phyloP scores from a whole-genome alignment of 2,113 vertebrate genomes.

The Amia ocellicauda region DNA sequence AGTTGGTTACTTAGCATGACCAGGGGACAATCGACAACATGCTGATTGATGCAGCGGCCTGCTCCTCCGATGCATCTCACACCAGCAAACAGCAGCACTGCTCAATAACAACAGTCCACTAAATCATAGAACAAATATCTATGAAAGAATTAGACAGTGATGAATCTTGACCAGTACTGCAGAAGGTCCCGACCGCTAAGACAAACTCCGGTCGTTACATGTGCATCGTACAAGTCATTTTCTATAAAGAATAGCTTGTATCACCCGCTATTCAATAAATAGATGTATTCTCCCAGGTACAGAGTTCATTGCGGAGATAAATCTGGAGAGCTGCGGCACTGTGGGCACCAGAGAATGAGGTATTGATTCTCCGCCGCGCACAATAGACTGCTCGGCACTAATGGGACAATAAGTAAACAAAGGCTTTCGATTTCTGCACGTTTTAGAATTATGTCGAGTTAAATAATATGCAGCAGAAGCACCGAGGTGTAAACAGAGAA shows the following conservation, averaged over 20 bases:
- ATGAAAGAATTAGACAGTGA: not conserved
- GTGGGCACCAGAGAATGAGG: not conserved
- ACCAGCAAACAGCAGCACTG: too few relatives aligned
- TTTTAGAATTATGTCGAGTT: conserved; percentile 5
- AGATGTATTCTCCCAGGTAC: conserved; percentile 50
- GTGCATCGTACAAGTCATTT: conserved; percentile 16
- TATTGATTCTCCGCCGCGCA: conserved; percentile 20
- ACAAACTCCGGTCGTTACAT: conserved; percentile 16
- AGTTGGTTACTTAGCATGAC: too few relatives aligned
- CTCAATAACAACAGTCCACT: too few relatives aligned
- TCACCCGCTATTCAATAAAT: conserved; percentile 57
- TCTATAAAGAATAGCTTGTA: conserved; percentile 57
- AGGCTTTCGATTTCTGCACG: conserved; percentile 2
- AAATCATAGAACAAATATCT: not conserved
- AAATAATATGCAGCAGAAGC: not conserved
- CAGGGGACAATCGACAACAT: too few relatives aligned
- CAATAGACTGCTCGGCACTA: conserved; percentile 20
- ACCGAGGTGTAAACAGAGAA: not conserved
- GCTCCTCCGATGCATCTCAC: too few relatives aligned
- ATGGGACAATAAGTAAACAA: conserved; percentile 20
- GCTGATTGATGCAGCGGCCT: too few relatives aligned
- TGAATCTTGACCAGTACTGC: not conserved
- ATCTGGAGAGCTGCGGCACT: conserved; percentile 38
- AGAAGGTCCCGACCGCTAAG: not conserved
- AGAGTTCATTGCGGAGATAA: conserved; percentile 50